Base-by-base conservation (phyloP, 1,140 invertebrate species). In the Drosophila micromelanica region DNA sequence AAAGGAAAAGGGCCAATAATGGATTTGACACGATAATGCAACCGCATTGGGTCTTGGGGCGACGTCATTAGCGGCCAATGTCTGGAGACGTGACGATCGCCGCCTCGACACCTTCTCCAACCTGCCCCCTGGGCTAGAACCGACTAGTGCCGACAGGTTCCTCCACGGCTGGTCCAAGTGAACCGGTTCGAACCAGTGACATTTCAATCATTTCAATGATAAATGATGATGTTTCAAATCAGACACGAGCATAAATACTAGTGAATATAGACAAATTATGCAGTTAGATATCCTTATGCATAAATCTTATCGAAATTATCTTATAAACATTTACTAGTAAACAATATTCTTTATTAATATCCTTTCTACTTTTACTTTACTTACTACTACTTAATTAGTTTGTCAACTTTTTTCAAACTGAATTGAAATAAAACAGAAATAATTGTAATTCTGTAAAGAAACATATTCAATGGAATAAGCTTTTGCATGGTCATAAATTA, bases 1-100 rank as follows among this genome's bases (percentile, higher is more conserved):
- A 8, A 46, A 20, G 5, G 61, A 70, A 63, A 70, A 60, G 67
- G 68, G 27, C 27, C 5, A 27, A 52, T 65, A 72, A 72, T 72
- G 69, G 63, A 57, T 72, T 72, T 51, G 61, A 17, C 69, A 65
- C 45, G 62, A 72, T 72, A 72, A 57, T 65, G 69, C 62, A 72
- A 52, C 51, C 11, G 43, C 20, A n/a, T n/a, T 46, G 32, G 27
- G 15, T 69, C 48, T 69, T 46, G 60, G 23, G 51, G 37, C 52
- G 61, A 37, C 37, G 68, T 71, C 68, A 71, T 71, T 71, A 71
- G 68, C 68, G 35, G 61, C 35, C 60, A 37, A 63, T 63, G 65
- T 52, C 65, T 62, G n/a, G n/a, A 70, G 69, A 65, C 54, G 46
- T 64, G 61, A 65, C 62, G 46, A 72, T 64, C 61, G 27, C 45